These are phyloP conservation scores for Pseudoips prasinana DNA, from an alignment of 2,888 invertebrate species.

Conservation along the genomic window DNA sequence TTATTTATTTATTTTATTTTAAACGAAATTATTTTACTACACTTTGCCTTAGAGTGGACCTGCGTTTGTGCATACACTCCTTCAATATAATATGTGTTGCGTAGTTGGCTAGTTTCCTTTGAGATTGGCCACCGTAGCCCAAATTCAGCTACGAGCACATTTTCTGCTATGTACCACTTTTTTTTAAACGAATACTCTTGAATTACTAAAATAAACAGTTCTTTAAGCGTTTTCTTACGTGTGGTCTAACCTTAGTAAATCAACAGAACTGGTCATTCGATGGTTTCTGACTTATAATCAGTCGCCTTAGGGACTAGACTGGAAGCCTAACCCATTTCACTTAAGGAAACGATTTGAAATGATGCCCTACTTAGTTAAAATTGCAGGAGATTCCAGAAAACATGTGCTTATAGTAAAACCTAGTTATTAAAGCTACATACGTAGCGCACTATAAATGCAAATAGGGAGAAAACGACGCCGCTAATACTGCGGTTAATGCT, in stretches of 20 bases:
- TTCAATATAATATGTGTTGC: too few relatives aligned
- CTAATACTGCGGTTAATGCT: slow-evolving; percentile 43
- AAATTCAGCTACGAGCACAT: too few relatives aligned
- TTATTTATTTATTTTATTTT: too few relatives aligned
- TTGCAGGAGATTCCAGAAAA: slow-evolving; percentile 22
- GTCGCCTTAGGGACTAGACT: background rate
- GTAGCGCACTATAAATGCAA: slow-evolving; percentile 53
- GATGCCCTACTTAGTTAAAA: slow-evolving; percentile 13
- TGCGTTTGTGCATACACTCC: too few relatives aligned
- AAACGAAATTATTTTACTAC: too few relatives aligned
- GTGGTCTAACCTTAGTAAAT: background rate
- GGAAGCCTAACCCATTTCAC: background rate
- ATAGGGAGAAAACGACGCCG: slow-evolving; percentile 57
- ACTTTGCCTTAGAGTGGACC: too few relatives aligned
- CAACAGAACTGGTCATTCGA: background rate
- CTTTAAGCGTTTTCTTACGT: background rate
- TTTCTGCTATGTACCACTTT: too few relatives aligned
- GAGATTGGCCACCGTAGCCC: too few relatives aligned
- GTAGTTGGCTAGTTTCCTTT: too few relatives aligned
- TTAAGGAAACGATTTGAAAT: background rate
- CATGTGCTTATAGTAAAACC: slow-evolving; percentile 19
- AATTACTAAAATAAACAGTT: too few relatives aligned
- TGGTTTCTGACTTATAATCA: background rate
- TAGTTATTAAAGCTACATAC: slow-evolving; percentile 33
- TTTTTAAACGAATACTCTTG: too few relatives aligned